Base-by-base conservation (phyloP, 2,113 vertebrate genomes). In the Prochilodus magdalenae region DNA sequence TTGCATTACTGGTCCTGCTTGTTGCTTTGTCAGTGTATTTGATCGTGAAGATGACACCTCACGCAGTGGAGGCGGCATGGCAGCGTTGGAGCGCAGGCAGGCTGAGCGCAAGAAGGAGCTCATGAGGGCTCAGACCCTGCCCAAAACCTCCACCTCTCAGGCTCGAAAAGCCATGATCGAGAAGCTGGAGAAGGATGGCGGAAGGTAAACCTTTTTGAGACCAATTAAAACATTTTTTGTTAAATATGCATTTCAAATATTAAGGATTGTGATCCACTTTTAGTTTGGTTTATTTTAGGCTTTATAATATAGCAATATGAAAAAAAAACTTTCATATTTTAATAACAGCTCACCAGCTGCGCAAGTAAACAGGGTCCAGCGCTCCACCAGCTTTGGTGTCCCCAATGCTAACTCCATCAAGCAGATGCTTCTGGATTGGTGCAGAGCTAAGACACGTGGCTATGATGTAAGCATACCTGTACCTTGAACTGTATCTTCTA, bases 401-500 rank as follows among this genome's bases (percentile, higher is more conserved):
- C 97, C 98, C 83, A 99, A 97, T 0, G 98, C 98, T 75, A 99
- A 94, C 93, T 96, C 96, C 91, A 99, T 99, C 92, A 99, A 99
- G 88, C 98, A 99, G 91, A 99, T 99, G 98, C 94, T 99, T 87
- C 93, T 99, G 70, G 98, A 99, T 89, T 99, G 98, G 98, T 99
- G 98, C 90, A 93, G 97, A 65, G 97, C 98, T 71, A 99, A 99
- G 90, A 99, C 98, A 0, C 95, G 97, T 1, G 96, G 94, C 53
- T 99, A 99, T 0, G 95, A 98, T 94, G 98, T 98, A 86, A 91
- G 93, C 75, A 4, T 7, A 36, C 3, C 36, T 36, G 36, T 7
- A 4, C 36, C 36, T 4, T 36, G 7, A 36, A 36, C 40, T 36
- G 6, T 36, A n/a, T n/a, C n/a, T 36, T 36, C 6, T 44, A 44